These are phyloP conservation scores for Strix uralensis DNA, from an alignment of 2,113 vertebrate species.

Conservation along the genomic window DNA sequence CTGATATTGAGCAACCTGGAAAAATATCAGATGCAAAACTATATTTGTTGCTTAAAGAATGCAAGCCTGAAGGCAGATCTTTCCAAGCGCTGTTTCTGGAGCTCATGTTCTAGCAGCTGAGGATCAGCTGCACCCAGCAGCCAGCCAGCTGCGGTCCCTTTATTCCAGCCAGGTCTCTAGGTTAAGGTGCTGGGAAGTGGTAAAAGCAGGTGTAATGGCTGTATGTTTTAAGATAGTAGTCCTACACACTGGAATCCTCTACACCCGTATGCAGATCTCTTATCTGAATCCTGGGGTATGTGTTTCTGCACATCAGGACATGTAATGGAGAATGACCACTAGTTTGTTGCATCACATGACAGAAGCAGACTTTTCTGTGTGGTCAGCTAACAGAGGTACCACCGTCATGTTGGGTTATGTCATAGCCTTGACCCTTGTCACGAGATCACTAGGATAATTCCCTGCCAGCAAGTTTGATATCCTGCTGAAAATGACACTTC, in stretches of 20 bases:
- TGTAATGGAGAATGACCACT: neutral
- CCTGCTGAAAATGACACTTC: neutral
- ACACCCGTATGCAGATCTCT: neutral
- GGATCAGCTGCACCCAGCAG: neutral
- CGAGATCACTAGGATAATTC: neutral
- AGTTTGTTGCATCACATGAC: neutral
- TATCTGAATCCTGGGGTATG: neutral
- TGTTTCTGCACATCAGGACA: neutral
- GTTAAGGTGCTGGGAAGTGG: neutral
- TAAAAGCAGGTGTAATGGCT: neutral
- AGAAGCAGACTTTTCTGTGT: neutral
- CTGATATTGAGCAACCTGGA: neutral
- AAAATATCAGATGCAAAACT: neutral
- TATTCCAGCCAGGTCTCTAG: neutral
- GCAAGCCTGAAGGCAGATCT: neutral
- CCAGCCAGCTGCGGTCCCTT: neutral
- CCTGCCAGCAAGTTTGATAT: neutral
- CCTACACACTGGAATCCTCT: neutral
- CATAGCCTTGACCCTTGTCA: neutral
- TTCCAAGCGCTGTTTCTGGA: neutral
- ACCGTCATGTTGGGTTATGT: neutral
- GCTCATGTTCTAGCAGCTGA: neutral
- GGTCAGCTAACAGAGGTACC: neutral
- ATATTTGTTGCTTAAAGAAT: neutral
- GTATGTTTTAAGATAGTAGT: neutral